Evolutionary conservation across 2,113 vertebrate genomes (phyloP), one percentile per base, ranked within the genome.

Genomic region (Illadopsis cleaveri): DNA sequence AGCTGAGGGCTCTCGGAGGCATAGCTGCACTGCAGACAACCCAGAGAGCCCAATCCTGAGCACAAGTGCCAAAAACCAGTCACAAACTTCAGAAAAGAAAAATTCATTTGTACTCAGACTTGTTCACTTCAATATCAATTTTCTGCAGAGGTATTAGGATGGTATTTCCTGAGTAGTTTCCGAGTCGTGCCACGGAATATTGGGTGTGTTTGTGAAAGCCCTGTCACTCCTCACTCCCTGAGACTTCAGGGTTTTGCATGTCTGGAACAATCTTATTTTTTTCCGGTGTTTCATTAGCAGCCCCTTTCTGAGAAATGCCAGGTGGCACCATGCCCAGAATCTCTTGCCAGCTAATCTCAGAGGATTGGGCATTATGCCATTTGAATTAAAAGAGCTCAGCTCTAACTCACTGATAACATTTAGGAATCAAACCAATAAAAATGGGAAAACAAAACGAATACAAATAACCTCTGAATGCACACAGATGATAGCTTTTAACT

Each of bases 211-310:
- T 93, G 93, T 88, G 82, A 95, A 97, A 96, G 64, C 60, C 72
- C 71, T 85, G 91, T 93, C 95, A 94, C 86, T 96, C 89, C 83
- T 95, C 8, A 6, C 86, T 97, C 90, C 51, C 80, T 93, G 78
- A 45, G 90, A 93, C 77, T 96, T 94, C 75, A 89, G 75, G 79
- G 35, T n/a, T 93, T 92, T 92, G 84, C 87, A 95, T 89, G 91
- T 89, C 95, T 97, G 93, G 90, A 95, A 96, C 95, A 97, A 94
- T 86, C 79, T 90, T 86, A 78, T 94, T 96, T 95, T 96, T 95
- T 96, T 95, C 94, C 92, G 85, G 93, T 87, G 62, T 95, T 97
- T 96, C 95, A 96, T 95, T 96, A 97, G 64, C 86, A 96, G 93
- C 30, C 71, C 82, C 45, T 73, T 91, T 95, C 95, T 95, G 86